These are phyloP conservation scores for Clarias magur DNA, from an alignment of 2,113 vertebrate species.

Conservation along the genomic window DNA sequence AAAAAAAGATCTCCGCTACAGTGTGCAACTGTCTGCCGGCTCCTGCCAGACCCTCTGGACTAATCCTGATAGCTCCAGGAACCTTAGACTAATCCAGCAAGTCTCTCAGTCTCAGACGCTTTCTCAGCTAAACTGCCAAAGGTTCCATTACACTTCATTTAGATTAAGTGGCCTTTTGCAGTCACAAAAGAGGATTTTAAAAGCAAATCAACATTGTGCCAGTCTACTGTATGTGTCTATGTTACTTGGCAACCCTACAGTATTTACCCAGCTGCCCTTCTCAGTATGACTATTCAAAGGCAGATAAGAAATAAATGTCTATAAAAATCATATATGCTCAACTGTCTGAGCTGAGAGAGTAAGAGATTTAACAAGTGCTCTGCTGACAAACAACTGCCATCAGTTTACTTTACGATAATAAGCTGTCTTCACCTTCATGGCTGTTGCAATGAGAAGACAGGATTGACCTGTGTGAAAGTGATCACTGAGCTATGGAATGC, in stretches of 20 bases:
- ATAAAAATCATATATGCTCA: constrained; percentile 43
- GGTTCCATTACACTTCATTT: constrained; percentile 54
- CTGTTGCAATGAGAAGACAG: constrained; percentile 49
- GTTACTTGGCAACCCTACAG: constrained; percentile 36
- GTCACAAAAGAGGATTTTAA: constrained; percentile 46
- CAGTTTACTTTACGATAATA: constrained; percentile 60
- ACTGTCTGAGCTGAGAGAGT: constrained; percentile 5
- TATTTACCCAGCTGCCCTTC: constrained; percentile 46
- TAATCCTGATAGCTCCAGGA: constrained; percentile 72
- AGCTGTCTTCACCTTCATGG: constrained; percentile 59
- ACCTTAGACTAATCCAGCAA: constrained; percentile 69
- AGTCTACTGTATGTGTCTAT: constrained; percentile 39
- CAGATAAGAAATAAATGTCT: constrained; percentile 46
- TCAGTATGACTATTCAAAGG: constrained; percentile 7
- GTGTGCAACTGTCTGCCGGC: constrained; percentile 56
- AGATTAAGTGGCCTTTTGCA: constrained; percentile 55
- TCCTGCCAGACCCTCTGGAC: constrained; percentile 54
- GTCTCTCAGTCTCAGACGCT: constrained; percentile 58
- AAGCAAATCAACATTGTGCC: constrained; percentile 31
- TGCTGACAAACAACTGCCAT: constrained; percentile 34
- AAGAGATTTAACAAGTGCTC: constrained; percentile 23
- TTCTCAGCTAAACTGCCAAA: constrained; percentile 54
- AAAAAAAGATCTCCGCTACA: constrained; percentile 56
- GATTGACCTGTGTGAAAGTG: constrained; percentile 53
- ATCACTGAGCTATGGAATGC: constrained; percentile 60